A percentile compares a stretch with the other conserved stretches of the same genome.
phyloP scores from a whole-genome alignment of 2,888 invertebrate species.

The Labia minor region DNA sequence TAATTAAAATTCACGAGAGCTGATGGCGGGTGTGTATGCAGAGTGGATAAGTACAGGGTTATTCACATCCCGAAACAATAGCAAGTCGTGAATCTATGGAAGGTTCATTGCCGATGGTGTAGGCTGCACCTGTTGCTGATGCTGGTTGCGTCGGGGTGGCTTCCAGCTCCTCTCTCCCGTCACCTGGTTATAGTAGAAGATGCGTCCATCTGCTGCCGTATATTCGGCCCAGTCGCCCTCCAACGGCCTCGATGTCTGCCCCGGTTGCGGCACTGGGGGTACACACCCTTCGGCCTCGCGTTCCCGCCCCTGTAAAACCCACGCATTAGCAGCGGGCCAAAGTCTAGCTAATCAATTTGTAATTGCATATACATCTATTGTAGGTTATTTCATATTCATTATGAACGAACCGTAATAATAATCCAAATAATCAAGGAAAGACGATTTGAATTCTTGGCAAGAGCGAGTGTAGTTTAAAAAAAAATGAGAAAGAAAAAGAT shows the following conservation, averaged over 20 bases:
- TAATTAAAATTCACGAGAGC: too few relatives aligned
- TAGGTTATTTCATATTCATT: too few relatives aligned
- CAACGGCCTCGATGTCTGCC: slow-evolving; percentile 26
- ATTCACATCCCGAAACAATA: background rate
- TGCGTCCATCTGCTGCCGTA: slow-evolving; percentile 27
- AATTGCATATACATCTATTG: too few relatives aligned
- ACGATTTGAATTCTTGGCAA: too few relatives aligned
- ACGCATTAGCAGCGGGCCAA: too few relatives aligned
- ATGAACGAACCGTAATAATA: too few relatives aligned
- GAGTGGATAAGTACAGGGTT: background rate
- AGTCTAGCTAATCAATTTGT: too few relatives aligned
- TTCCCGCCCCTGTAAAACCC: background rate
- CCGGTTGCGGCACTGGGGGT: slow-evolving; percentile 28
- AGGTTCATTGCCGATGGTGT: too few relatives aligned
- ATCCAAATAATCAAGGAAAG: too few relatives aligned
- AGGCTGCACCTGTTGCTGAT: slow-evolving; percentile 14
- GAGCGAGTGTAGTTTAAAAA: too few relatives aligned
- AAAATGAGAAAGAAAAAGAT: too few relatives aligned
- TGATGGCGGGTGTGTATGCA: background rate
- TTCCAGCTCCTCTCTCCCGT: slow-evolving; percentile 30
- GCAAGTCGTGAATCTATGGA: slow-evolving; percentile 15
- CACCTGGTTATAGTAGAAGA: slow-evolving; percentile 28
- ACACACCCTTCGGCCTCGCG: slow-evolving; percentile 26
- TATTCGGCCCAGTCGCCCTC: slow-evolving; percentile 29
- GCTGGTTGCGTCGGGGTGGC: slow-evolving; percentile 26